Base-by-base conservation (phyloP, 2,797 vertebrate species). In the Chelidonichthys spinosus region DNA sequence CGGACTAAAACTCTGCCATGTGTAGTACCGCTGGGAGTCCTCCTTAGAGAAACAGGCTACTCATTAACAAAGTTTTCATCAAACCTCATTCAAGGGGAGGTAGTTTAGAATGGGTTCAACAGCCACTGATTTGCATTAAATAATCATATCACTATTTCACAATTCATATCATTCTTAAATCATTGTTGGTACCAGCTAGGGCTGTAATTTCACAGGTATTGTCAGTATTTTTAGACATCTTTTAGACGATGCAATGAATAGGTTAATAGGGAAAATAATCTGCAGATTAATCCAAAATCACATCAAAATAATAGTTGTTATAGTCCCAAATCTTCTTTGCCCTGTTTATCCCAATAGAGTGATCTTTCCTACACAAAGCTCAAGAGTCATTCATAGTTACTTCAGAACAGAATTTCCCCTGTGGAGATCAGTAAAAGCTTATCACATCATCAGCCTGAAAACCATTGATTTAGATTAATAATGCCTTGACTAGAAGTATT, bases 1-100 rank as follows among this genome's bases (percentile, higher is more conserved):
- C 0, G 96, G 95, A 53, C 96, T 96, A 0, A 95, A 97, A 55
- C 94, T 88, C 70, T 95, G 93, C 42, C 96, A 98, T 67, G 92
- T 90, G 64, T 99, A 99, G 82, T 99, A 99, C 81, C 68, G 95
- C 77, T 97, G 94, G 75, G 96, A 93, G 85, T 97, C 96, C 87
- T 97, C 96, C 97, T 98, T 88, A 36, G 4, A 69, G 46, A 79
- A 63, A 65, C 39, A 76, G 42, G 60, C 2, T 46, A 71, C 33
- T 44, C 4, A 32, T 74, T 44, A 52, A 5, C 9, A 33, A 39
- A 17, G 50, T 25, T 46, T 61, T 74, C 53, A 37, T 0, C 4
- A 25, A 4, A 47, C 6, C 44, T 18, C 25, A 61, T 43, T 52
- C 11, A 49, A 43, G 17, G 17, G 15, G 44, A 72, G 40, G 7